phyloP scores from a whole-genome alignment of 2,113 vertebrate genomes.

The Aegypius monachus region DNA sequence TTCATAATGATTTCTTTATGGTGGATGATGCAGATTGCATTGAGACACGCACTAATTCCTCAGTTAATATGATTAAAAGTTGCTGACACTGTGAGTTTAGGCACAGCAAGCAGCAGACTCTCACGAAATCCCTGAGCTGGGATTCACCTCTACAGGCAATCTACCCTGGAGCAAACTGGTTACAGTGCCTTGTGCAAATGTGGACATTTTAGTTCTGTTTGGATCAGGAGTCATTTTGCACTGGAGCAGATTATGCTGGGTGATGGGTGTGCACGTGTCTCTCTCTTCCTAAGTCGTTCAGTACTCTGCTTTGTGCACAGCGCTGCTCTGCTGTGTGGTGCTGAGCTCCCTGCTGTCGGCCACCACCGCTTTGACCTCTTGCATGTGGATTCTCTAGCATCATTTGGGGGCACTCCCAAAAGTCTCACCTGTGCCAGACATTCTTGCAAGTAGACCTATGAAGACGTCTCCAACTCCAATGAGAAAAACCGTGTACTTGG shows the following conservation, averaged over 20 bases:
- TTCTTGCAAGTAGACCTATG: neutral
- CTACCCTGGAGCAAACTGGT: neutral
- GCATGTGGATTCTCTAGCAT: fast-evolving
- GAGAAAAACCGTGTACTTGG: fast-evolving
- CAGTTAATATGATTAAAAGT: constrained; percentile 43
- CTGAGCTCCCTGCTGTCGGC: fast-evolving
- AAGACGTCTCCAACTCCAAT: fast-evolving
- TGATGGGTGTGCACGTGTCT: neutral
- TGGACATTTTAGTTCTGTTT: neutral
- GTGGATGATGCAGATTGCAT: neutral
- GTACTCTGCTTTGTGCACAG: neutral
- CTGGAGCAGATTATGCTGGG: neutral
- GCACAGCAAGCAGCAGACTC: neutral
- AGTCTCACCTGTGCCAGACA: neutral
- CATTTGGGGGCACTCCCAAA: neutral
- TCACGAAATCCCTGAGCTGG: neutral
- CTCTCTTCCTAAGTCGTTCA: fast-evolving
- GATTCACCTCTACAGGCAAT: neutral
- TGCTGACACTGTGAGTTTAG: constrained; percentile 11
- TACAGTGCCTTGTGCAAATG: neutral
- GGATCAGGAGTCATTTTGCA: neutral
- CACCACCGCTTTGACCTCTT: fast-evolving
- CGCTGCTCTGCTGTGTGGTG: fast-evolving
- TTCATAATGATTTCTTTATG: constrained; percentile 40
- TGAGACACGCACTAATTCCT: constrained; percentile 15